Base-by-base conservation (phyloP, 2,888 invertebrate species). In the Drosophila crucigera region DNA sequence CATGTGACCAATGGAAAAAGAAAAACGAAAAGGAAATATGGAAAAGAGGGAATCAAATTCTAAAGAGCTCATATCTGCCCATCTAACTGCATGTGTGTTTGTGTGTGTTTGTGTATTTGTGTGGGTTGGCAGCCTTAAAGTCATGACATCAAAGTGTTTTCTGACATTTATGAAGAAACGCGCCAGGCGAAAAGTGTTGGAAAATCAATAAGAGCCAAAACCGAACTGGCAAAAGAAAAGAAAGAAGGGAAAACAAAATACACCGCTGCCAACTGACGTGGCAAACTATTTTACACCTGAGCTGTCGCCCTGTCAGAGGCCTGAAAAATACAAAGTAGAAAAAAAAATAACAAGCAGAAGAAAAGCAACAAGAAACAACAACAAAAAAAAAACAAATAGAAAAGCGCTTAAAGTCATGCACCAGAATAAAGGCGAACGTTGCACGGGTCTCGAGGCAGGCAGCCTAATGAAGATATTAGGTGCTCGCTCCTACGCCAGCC, bases 281-380 rank as follows among this genome's bases (percentile, higher is more conserved):
- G 86, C 82, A 83, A 88, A 85, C 91, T 86, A 89, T 73, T 85
- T 89, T 83, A 85, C 85, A 85, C 85, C 85, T 91, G 84, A 86
- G 87, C 90, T 83, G 87, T 82, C 85, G 70, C 72, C 75, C 69
- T 82, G 83, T 84, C 89, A 69, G 55, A 76, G 77, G 73, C 68
- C 87, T 62, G 50, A 49, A 54, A 68, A 43, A 49, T n/a, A 58
- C 22, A 50, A 55, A 55, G 31, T 47, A 37, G 30, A 68, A 68
- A 56, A 37, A 4, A 55, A 70, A 68, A 78, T 61, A 52, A 68
- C 68, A 53, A 22, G 9, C 55, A 56, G 65, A 72, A 68, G 63
- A 59, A 71, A 9, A 41, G 10, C 16, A 37, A 58, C 33, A 35
- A 41, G 16, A 47, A 22, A 47, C 22, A 47, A 22, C 22, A 22